phyloP scores from a whole-genome alignment of 2,888 invertebrate species.

The Alviniconcha strummeri region DNA sequence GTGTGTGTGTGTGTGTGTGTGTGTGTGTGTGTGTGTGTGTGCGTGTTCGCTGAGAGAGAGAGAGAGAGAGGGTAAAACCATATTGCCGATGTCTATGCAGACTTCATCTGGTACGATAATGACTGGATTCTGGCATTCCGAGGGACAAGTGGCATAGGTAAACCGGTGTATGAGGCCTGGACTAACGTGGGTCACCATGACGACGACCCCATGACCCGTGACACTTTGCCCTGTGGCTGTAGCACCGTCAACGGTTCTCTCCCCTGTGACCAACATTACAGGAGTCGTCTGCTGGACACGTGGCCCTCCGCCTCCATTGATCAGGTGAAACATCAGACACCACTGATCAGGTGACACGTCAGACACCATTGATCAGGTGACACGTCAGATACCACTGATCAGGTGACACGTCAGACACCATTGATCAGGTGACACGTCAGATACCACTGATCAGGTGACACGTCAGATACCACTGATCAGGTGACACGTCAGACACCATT shows the following conservation, averaged over 20 bases:
- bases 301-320: slow-evolving; percentile 28
- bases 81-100: not conserved
- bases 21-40: not conserved
- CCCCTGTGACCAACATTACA: slow-evolving; percentile 32
- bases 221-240: slow-evolving; percentile 31
- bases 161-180: slow-evolving; percentile 30
- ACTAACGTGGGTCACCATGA: slow-evolving; percentile 28
- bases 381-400: too few relatives aligned
- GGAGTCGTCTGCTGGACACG: slow-evolving; percentile 33
- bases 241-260: slow-evolving; percentile 26
- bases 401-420: too few relatives aligned
- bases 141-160: slow-evolving; percentile 17
- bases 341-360: too few relatives aligned
- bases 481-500: too few relatives aligned
- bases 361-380: too few relatives aligned
- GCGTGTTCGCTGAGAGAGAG: not conserved
- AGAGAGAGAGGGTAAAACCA: too few relatives aligned
- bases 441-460: too few relatives aligned
- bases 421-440: too few relatives aligned
- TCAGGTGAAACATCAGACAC: not conserved
- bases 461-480: too few relatives aligned
- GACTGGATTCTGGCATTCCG: slow-evolving; percentile 28
- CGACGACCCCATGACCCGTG: slow-evolving; percentile 26
- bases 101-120: slow-evolving; percentile 24
- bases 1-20: not conserved